phyloP scores from a whole-genome alignment of 2,113 vertebrate species.

The Isichthys henryi region DNA sequence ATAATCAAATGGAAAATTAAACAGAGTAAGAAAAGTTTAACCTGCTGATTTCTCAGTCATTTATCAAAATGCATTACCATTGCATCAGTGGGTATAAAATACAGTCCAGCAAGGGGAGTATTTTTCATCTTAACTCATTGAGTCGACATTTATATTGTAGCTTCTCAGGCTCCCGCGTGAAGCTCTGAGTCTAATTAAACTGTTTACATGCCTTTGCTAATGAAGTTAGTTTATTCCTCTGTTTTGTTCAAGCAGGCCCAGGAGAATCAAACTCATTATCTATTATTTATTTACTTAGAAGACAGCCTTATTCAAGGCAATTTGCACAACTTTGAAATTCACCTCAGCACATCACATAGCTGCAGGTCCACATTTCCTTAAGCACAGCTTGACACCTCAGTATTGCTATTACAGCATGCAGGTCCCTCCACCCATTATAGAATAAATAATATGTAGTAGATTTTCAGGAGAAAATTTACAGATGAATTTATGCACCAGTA shows the following conservation, averaged over 20 bases:
- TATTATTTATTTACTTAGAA: slow-evolving; percentile 17
- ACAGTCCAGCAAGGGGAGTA: neutral
- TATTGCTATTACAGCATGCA: neutral
- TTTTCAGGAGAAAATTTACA: neutral
- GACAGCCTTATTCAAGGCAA: slow-evolving; percentile 1
- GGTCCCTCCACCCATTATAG: neutral
- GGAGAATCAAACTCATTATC: slow-evolving; percentile 12
- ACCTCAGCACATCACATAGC: neutral
- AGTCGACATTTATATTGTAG: slow-evolving; percentile 8
- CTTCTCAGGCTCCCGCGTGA: neutral
- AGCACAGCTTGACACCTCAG: neutral
- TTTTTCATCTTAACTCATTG: neutral
- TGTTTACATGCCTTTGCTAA: slow-evolving; percentile 16
- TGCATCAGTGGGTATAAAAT: slow-evolving; percentile 1
- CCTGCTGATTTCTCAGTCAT: neutral
- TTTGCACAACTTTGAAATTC: neutral
- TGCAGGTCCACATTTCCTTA: neutral
- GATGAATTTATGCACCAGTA: slow-evolving; percentile 1
- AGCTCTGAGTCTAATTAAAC: neutral
- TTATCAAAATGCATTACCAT: neutral
- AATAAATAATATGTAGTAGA: neutral
- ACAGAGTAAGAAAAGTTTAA: neutral
- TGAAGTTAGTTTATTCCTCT: slow-evolving; percentile 17
- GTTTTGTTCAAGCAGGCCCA: slow-evolving; percentile 13
- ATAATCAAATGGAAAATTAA: neutral